Base-by-base conservation (phyloP, 1,140 invertebrate species). In the Branchinecta lindahli region DNA sequence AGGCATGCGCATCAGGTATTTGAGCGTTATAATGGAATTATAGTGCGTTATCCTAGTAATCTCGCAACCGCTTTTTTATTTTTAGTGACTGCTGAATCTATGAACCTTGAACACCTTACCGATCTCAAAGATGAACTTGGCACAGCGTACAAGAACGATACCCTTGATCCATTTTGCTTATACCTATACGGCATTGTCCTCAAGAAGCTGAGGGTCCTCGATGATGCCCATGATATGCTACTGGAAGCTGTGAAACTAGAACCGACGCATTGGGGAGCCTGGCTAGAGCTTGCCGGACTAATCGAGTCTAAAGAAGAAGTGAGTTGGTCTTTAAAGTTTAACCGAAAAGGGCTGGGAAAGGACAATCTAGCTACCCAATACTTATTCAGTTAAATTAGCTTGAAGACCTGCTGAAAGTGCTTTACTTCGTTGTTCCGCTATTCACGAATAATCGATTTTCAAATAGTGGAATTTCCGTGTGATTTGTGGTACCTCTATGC, bases 101-200 rank as follows among this genome's bases (percentile, higher is more conserved):
- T 33, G 1, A 68, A 68, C 9, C 33, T 68, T 18, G 66, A 67
- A 8, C 80, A 78, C 66, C 75, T 87, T 21, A 81, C 82, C 15
- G 79, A 83, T 18, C 75, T 88, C 0, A 82, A 83, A 66, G 74
- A 80, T 0, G 81, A 83, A 74, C 79, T 85, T 46, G 81, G 83
- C 69, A 78, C 80, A 74, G 85, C 86, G 77, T 80, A 87, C 78
- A 75, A 80, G 73, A 77, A 83, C 68, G 80, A 82, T 47, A 85
- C 84, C 69, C 78, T 94, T 15, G 94, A 97, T 84, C 90, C 91
- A 0, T 97, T 89, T 78, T 84, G 88, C 21, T 81, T 94, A 8
- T 97, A 95, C 80, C 79, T 97, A 73, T 94, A 94, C 81, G 94
- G 93, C 8, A 85, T 97, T 45, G 88, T 96, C 1, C 80, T 96